Evolutionary conservation across 2,888 invertebrate genomes (phyloP).

Genomic region (Papilio demoleus): DNA sequence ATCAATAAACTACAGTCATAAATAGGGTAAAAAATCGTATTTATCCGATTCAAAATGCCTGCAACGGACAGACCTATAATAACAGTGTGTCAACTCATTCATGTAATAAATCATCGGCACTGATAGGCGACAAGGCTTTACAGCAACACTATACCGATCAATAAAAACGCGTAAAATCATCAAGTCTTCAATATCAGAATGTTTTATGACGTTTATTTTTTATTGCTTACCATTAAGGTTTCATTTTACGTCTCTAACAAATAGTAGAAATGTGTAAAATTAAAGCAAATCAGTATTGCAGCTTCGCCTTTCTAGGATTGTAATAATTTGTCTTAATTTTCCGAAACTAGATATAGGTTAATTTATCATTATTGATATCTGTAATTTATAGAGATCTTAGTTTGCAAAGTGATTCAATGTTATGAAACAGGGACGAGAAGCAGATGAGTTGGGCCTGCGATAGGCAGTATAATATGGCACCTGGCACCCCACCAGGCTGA

Average conservation of each 20-base stretch:
- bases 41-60: not conserved
- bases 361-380: not conserved
- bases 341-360: too few species aligned
- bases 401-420: conserved; percentile 28
- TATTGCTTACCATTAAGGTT: too few species aligned
- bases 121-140: conserved; percentile 2
- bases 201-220: not conserved
- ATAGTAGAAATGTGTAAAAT: too few species aligned
- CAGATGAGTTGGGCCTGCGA: conserved; percentile 20
- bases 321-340: too few species aligned
- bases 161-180: not conserved
- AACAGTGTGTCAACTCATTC: conserved; percentile 3
- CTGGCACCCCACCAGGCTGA: conserved; percentile 20
- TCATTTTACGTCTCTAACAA: too few species aligned
- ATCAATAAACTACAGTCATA: too few species aligned
- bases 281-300: too few species aligned
- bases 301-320: too few species aligned
- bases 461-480: conserved; percentile 10
- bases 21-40: too few species aligned
- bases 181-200: not conserved
- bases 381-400: not conserved
- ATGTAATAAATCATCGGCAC: not conserved
- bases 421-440: conserved; percentile 27
- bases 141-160: not conserved
- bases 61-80: not conserved